phyloP scores from a whole-genome alignment of 2,113 vertebrate species.

The Alouatta palliata region DNA sequence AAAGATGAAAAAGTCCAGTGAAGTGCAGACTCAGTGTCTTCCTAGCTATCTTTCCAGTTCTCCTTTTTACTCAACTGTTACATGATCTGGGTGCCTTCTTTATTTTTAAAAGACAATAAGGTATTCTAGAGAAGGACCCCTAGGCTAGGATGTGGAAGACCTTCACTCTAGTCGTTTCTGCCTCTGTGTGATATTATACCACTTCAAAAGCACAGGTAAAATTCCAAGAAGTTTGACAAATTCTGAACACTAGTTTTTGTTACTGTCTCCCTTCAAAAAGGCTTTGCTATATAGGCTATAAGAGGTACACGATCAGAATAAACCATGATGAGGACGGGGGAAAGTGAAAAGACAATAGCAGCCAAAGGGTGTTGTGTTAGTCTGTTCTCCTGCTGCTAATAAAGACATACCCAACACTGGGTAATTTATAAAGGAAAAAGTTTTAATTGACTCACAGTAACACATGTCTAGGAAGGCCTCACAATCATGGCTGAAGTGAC shows the following conservation, averaged over 20 bases:
- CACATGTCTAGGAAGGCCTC: too few species aligned
- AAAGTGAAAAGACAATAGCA: not conserved
- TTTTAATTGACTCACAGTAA: too few species aligned
- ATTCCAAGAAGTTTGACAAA: not conserved
- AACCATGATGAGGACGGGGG: not conserved
- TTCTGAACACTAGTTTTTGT: not conserved
- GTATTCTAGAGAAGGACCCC: not conserved
- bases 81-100: not conserved
- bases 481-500: too few species aligned
- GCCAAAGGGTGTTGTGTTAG: not conserved
- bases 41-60: not conserved
- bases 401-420: too few species aligned
- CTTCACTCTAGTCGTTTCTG: not conserved
- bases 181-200: not conserved
- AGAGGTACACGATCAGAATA: not conserved
- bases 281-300: not conserved
- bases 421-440: too few species aligned
- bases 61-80: not conserved
- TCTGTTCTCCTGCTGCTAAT: too few species aligned
- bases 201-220: not conserved
- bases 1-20: not conserved
- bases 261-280: not conserved
- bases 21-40: not conserved
- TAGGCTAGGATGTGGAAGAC: not conserved
- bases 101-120: not conserved